Evolutionary conservation across 2,797 vertebrate species (phyloP).

Genomic region (Champsocephalus gunnari): DNA sequence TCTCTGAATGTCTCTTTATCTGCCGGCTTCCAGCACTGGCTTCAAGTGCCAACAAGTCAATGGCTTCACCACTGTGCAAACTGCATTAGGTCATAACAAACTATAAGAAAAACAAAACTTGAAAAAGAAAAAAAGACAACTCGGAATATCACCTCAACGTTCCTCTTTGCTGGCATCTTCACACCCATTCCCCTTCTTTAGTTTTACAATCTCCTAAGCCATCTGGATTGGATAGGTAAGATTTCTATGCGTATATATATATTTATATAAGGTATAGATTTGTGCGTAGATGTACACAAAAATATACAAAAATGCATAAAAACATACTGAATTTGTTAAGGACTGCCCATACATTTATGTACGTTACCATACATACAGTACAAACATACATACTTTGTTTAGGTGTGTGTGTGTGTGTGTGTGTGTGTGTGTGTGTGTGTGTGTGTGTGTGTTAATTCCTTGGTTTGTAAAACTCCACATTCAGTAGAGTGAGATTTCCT

Average conservation of each 20-base stretch:
- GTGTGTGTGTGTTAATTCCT: conserved; percentile 74
- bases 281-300: conserved; percentile 80
- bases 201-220: conserved; percentile 81
- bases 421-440: background rate
- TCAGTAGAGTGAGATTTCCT: conserved; percentile 85
- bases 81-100: conserved; percentile 95
- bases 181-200: conserved; percentile 62
- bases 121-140: conserved; percentile 66
- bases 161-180: conserved; percentile 61
- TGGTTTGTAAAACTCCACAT: conserved; percentile 87
- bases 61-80: conserved; percentile 97
- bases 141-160: conserved; percentile 58
- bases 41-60: conserved; percentile 90
- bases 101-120: conserved; percentile 64
- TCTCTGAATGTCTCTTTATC: conserved; percentile 84
- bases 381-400: conserved; percentile 78
- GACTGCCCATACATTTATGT: conserved; percentile 74
- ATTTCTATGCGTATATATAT: conserved; percentile 71
- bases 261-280: conserved; percentile 75
- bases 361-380: conserved; percentile 74
- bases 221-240: conserved; percentile 75
- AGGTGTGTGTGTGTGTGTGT: conserved; percentile 19
- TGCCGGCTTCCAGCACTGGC: conserved; percentile 83
- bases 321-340: conserved; percentile 78
- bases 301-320: conserved; percentile 83